Percentiles rank a stretch among this genome's conserved stretches.
phyloP scores from a whole-genome alignment of 1,140 invertebrate genomes.

The Psix sp. region DNA sequence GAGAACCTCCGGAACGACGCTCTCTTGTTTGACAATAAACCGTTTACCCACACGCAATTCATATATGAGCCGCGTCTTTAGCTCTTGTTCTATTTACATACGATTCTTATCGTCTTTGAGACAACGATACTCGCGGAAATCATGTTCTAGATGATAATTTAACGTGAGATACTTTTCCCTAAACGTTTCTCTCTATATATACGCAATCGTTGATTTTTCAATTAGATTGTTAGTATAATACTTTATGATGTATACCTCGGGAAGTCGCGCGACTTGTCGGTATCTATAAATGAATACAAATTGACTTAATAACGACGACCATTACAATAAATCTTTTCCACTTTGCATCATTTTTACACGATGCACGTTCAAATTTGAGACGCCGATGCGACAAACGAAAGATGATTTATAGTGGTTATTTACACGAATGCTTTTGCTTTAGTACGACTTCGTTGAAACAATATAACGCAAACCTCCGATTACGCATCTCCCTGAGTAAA shows the following conservation, averaged over 20 bases:
- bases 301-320: not conserved
- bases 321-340: slow-evolving; percentile 2
- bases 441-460: too few species aligned
- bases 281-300: slow-evolving; percentile 1
- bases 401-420: too few species aligned
- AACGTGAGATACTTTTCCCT: slow-evolving; percentile 36
- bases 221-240: slow-evolving; percentile 15
- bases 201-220: slow-evolving; percentile 13
- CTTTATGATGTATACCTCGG: not conserved
- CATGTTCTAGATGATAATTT: slow-evolving; percentile 40
- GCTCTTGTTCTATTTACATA: not conserved
- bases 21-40: slow-evolving; percentile 66
- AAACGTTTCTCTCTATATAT: slow-evolving; percentile 6
- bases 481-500: slow-evolving; percentile 1
- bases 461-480: too few species aligned
- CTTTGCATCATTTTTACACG: too few species aligned
- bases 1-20: too few species aligned
- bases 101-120: slow-evolving; percentile 39
- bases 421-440: too few species aligned
- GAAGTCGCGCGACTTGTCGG: not conserved
- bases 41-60: slow-evolving; percentile 70
- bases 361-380: too few species aligned
- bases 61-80: slow-evolving; percentile 57
- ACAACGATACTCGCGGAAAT: slow-evolving; percentile 32
- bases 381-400: too few species aligned